Conservation (phyloP, 2,113 vertebrate species). For the Orcinus orca region DNA sequence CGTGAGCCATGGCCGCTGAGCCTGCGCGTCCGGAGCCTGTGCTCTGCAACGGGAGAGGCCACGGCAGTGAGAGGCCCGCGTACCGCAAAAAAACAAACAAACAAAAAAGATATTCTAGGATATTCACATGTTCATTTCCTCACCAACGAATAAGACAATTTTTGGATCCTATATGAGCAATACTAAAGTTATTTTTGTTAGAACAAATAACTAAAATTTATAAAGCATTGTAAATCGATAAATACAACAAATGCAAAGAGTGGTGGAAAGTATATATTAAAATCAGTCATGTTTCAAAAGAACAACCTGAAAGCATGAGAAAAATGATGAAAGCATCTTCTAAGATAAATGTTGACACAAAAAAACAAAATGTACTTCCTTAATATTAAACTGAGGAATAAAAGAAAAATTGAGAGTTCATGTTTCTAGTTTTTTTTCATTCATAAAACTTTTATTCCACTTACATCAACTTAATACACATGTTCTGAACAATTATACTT, state of each 20-base stretch:
- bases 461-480: not conserved
- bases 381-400: not conserved
- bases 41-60: too few species aligned
- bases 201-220: not conserved
- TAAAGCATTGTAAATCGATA: not conserved
- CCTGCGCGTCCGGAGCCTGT: too few species aligned
- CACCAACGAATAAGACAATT: not conserved
- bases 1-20: too few species aligned
- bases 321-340: not conserved
- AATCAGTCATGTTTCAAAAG: not conserved
- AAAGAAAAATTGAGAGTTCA: not conserved
- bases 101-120: not conserved
- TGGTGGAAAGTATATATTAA: not conserved
- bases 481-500: not conserved
- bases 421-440: not conserved
- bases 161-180: not conserved
- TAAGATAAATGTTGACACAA: conserved; percentile 15
- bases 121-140: not conserved
- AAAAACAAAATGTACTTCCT: not conserved
- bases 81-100: too few species aligned
- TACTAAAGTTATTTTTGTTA: not conserved
- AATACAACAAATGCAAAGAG: not conserved
- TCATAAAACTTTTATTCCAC: not conserved
- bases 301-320: not conserved
- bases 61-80: too few species aligned